Evolutionary conservation across 2,113 vertebrate genomes (phyloP).

Genomic region (Balaenoptera acutorostrata): DNA sequence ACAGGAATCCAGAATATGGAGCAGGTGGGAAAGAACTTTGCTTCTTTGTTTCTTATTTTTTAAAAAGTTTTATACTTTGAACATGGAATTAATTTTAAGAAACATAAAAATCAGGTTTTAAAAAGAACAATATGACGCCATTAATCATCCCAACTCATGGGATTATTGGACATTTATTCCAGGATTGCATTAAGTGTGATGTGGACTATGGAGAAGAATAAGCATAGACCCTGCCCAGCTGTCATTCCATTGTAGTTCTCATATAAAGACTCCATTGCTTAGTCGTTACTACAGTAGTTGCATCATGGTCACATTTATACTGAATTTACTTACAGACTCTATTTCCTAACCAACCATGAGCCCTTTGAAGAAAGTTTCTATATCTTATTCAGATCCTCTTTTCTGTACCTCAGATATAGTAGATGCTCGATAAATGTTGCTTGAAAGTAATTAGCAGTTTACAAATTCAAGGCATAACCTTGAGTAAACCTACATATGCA

Average conservation of each 20-base stretch:
- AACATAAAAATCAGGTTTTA: not conserved
- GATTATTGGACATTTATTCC: not conserved
- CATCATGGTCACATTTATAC: not conserved
- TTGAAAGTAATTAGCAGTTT: not conserved
- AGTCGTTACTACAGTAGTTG: not conserved
- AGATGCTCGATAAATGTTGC: not conserved
- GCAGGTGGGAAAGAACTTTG: not conserved
- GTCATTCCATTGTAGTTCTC: not conserved
- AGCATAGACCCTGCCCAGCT: fast-evolving
- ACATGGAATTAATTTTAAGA: not conserved
- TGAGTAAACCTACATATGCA: not conserved
- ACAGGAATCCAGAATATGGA: not conserved
- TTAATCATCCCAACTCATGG: too few species aligned
- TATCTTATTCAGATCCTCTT: not conserved
- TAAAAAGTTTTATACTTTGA: not conserved
- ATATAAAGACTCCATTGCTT: not conserved
- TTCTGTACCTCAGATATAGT: not conserved
- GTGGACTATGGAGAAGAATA: not conserved
- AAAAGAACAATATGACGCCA: not conserved
- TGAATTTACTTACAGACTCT: not conserved
- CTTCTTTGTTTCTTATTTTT: not conserved
- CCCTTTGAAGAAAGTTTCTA: not conserved
- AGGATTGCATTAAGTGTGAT: not conserved
- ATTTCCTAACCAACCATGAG: not conserved
- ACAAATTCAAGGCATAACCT: not conserved